Percentiles rank a stretch among this genome's conserved stretches.
Evolutionary conservation across 2,888 invertebrate genomes (phyloP).

Genomic region (Tyria jacobaeae): DNA sequence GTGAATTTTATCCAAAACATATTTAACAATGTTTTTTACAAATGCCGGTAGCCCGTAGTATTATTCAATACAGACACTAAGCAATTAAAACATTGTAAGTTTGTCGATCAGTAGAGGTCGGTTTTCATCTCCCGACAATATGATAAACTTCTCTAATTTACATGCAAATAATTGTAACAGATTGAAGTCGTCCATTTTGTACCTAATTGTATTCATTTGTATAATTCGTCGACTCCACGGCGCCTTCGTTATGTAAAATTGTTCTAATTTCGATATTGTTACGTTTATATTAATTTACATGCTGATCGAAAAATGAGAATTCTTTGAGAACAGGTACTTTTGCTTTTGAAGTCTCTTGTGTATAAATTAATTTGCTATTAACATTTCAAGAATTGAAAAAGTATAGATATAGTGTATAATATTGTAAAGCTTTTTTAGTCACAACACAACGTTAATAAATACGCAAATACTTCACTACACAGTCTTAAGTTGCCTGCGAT

Average conservation of each 20-base stretch:
- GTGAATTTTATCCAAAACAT: too few species aligned
- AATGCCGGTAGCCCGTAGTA: too few species aligned
- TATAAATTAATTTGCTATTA: neutral
- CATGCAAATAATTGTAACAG: slow-evolving; percentile 81
- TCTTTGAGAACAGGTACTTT: slow-evolving; percentile 10
- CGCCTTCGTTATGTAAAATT: slow-evolving; percentile 59
- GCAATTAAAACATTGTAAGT: slow-evolving; percentile 35
- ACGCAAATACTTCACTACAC: too few species aligned
- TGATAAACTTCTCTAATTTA: slow-evolving; percentile 70
- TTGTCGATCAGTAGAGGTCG: slow-evolving; percentile 49
- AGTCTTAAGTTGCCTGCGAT: too few species aligned
- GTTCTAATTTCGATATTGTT: slow-evolving; percentile 47
- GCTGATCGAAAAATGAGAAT: slow-evolving; percentile 15
- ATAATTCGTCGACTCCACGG: slow-evolving; percentile 58
- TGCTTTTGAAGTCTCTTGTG: neutral
- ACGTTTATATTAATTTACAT: slow-evolving; percentile 33
- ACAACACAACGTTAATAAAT: too few species aligned
- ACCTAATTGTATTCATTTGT: slow-evolving; percentile 74
- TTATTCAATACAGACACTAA: slow-evolving; percentile 12
- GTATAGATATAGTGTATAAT: too few species aligned
- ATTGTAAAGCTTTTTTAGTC: too few species aligned
- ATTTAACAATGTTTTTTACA: too few species aligned
- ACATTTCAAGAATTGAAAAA: too few species aligned
- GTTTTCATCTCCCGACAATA: slow-evolving; percentile 57
- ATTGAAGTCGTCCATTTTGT: slow-evolving; percentile 66